phyloP scores from a whole-genome alignment of 2,888 invertebrate species.

The Athripsodes cinereus region DNA sequence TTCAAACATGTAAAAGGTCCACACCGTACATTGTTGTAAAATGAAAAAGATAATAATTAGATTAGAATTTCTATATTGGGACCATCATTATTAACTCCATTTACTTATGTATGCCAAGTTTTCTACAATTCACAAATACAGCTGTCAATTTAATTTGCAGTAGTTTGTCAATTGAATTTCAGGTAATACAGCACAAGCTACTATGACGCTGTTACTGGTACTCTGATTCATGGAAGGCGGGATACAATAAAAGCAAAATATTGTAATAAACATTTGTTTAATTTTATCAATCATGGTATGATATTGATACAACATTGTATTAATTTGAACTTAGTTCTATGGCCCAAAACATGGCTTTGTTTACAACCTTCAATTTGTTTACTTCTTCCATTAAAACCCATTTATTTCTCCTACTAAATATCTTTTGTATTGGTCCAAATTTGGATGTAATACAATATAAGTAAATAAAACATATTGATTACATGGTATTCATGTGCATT shows the following conservation, averaged over 20 bases:
- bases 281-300: slow-evolving; percentile 25
- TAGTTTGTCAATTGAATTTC: too few species aligned
- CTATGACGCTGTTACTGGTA: too few species aligned
- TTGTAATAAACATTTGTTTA: slow-evolving; percentile 26
- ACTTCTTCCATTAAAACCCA: slow-evolving; percentile 13
- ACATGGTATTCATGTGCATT: slow-evolving; percentile 14
- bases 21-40: too few species aligned
- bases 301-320: slow-evolving; percentile 26
- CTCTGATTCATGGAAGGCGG: too few species aligned
- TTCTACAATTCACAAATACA: too few species aligned
- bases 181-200: too few species aligned
- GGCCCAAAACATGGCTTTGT: slow-evolving; percentile 28
- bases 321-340: slow-evolving; percentile 28
- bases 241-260: background rate
- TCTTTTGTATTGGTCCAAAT: slow-evolving; percentile 41
- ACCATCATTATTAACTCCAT: too few species aligned
- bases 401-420: slow-evolving; percentile 12
- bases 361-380: slow-evolving; percentile 26
- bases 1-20: too few species aligned
- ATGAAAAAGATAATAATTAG: too few species aligned
- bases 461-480: slow-evolving; percentile 15
- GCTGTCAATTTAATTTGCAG: too few species aligned
- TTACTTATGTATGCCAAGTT: too few species aligned
- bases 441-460: slow-evolving; percentile 34
- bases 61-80: too few species aligned